These are phyloP conservation scores for Chironomus tentans DNA, from an alignment of 2,888 invertebrate genomes.

Conservation along the genomic window DNA sequence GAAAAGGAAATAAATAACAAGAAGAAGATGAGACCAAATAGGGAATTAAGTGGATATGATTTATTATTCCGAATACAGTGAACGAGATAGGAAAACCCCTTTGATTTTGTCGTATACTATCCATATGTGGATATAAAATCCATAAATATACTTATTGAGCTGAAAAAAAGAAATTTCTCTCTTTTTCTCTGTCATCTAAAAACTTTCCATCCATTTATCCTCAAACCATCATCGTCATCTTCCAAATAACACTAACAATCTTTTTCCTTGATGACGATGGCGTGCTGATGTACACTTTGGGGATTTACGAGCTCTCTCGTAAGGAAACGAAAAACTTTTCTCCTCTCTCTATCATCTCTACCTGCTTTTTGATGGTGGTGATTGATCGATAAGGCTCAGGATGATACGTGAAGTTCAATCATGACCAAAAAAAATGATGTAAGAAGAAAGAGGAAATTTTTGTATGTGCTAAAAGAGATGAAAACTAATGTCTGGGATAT, in stretches of 20 bases:
- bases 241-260: background rate
- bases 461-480: background rate
- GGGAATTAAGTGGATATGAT: slow-evolving; percentile 19
- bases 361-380: slow-evolving; percentile 1
- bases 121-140: background rate
- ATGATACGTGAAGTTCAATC: slow-evolving; percentile 26
- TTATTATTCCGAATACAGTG: background rate
- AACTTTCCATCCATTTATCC: background rate
- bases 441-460: background rate
- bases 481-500: slow-evolving; percentile 23
- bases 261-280: slow-evolving; percentile 1
- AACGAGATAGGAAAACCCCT: background rate
- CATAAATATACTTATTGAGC: background rate
- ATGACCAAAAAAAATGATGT: background rate
- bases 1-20: background rate
- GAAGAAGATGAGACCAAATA: background rate
- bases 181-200: background rate
- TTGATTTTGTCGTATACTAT: background rate
- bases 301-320: slow-evolving; percentile 7
- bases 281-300: slow-evolving; percentile 13
- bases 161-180: background rate
- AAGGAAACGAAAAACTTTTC: background rate
- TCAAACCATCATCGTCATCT: background rate
- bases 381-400: slow-evolving; percentile 25
- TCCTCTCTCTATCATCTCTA: slow-evolving; percentile 1